Base-by-base conservation (phyloP, 2,888 invertebrate genomes). In the Seladonia tumulorum region DNA sequence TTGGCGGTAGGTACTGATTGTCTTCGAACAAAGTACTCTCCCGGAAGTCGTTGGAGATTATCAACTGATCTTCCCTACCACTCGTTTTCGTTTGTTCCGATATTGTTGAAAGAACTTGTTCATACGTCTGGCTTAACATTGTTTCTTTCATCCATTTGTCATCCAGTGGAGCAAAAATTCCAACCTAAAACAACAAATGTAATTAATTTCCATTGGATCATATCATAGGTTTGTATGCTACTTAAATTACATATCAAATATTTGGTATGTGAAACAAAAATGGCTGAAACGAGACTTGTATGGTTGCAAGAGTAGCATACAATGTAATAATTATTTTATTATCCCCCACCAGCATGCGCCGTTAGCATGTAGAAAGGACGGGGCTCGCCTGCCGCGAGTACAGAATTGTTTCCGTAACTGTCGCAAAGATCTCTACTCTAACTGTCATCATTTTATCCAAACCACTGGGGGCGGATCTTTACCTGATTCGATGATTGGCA, bases 401-500 rank as follows among this genome's bases (percentile, higher is more conserved):
- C 35, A 35, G 35, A 0, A 35, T 35, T 35, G 35, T 35, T 35
- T 35, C 35, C 35, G 35, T 35, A 35, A 35, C 35, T 35, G 35
- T 35, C 35, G 35, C 35, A 5, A 35, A 35, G 3, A 5, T 35
- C 35, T 35, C 35, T 35, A 3, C 35, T 5, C 35, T 35, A 35
- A 35, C 5, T 35, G 35, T 35, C 35, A 35, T 35, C 3, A 35
- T 35, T 35, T 35, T 35, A 35, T 35, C 35, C 35, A 4, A 4
- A 35, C 35, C 35, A 35, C 35, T 35, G 35, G 35, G 5, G 4
- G 35, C 35, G 4, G 35, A 35, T 35, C 35, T 60, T 86, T 91
- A 95, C 95, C 91, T 95, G 94, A 88, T 95, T 94, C 29, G 94
- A 94, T 18, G 95, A 95, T 76, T 95, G 95, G 90, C 96, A 96